phyloP scores from a whole-genome alignment of 2,797 vertebrate species.

The Sarcoramphus papa region DNA sequence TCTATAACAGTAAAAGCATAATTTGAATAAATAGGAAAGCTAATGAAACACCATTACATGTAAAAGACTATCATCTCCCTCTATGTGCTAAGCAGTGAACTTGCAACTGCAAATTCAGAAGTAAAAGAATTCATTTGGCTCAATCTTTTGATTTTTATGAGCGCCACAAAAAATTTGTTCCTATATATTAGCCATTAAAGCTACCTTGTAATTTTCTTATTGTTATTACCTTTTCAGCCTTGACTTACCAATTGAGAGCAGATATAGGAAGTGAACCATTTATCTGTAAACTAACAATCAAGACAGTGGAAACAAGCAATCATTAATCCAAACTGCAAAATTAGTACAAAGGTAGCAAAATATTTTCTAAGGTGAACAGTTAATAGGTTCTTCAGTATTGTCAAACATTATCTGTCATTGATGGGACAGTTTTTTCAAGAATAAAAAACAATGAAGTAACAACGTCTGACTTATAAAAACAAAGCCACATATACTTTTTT shows the following conservation, averaged over 20 bases:
- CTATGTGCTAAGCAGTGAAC: neutral
- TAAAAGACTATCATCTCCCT: conserved; percentile 12
- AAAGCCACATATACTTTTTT: neutral
- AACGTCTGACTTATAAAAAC: neutral
- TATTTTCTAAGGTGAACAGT: neutral
- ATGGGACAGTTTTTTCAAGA: neutral
- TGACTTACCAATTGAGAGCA: neutral
- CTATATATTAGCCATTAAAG: neutral
- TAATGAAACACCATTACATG: conserved; percentile 54
- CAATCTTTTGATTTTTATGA: conserved; percentile 4
- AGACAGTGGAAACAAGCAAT: neutral
- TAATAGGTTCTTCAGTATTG: neutral
- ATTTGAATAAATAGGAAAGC: conserved; percentile 42
- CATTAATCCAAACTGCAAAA: neutral
- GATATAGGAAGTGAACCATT: neutral
- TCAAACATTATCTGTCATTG: neutral
- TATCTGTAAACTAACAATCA: neutral
- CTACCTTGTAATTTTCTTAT: neutral
- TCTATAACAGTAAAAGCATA: conserved; percentile 47
- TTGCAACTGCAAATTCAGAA: conserved; percentile 1
- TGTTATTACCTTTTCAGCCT: neutral
- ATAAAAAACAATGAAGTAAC: neutral
- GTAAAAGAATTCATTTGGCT: neutral
- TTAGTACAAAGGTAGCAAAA: neutral
- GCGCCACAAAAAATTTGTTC: neutral